A percentile compares a stretch with the other conserved stretches of the same genome.
Evolutionary conservation across 2,797 vertebrate genomes (phyloP).

Genomic region (Tauraco hartlaubi): DNA sequence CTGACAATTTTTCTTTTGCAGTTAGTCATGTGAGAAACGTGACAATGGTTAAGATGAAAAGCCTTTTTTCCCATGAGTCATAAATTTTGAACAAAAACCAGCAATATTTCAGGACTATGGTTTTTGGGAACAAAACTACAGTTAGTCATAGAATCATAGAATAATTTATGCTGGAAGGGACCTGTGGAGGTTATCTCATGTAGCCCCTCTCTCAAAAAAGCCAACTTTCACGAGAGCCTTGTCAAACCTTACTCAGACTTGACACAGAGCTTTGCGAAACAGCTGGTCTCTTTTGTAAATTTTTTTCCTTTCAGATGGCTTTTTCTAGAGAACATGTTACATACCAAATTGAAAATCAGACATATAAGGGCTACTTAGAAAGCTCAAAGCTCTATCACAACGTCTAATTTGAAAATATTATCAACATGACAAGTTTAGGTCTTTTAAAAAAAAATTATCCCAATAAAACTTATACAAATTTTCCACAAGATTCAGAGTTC

Average conservation of each 20-base stretch:
- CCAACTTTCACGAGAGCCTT: background rate
- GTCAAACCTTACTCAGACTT: background rate
- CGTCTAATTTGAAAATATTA: background rate
- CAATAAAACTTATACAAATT: background rate
- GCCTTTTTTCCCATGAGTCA: constrained; percentile 51
- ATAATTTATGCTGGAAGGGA: constrained; percentile 1
- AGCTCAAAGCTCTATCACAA: background rate
- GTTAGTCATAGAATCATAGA: constrained; percentile 18
- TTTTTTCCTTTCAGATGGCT: background rate
- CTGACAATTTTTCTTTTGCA: background rate
- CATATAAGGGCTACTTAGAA: background rate
- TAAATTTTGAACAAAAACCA: constrained; percentile 64
- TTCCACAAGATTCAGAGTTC: background rate
- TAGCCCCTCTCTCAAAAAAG: background rate
- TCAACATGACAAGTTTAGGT: background rate
- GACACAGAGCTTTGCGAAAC: background rate
- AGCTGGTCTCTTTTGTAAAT: background rate
- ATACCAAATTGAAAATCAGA: background rate
- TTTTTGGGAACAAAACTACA: constrained; percentile 29
- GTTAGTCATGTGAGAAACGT: background rate
- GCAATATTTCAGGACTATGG: constrained; percentile 50
- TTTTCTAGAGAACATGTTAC: background rate
- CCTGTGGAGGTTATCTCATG: background rate
- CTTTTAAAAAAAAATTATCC: too few relatives aligned
- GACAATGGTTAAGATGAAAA: background rate